A percentile compares a stretch with the other conserved stretches of the same genome.
Evolutionary conservation across 2,888 invertebrate species (phyloP).

Genomic region (Pristionchus japonicus): DNA sequence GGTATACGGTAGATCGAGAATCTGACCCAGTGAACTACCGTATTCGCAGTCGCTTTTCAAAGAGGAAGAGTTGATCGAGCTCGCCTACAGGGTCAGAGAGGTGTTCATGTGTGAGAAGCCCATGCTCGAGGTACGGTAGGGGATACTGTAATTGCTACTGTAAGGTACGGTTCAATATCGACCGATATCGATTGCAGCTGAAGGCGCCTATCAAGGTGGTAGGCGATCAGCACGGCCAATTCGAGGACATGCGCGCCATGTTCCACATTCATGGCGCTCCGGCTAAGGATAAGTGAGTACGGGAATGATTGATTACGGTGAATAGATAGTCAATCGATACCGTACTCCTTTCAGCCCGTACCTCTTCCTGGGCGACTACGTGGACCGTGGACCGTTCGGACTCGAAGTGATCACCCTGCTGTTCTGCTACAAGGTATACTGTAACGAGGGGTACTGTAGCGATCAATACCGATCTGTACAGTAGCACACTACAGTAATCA

Average conservation of each 20-base stretch:
- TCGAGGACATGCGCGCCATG: constrained; percentile 76
- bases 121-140: constrained; percentile 54
- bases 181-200: constrained; percentile 78
- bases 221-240: constrained; percentile 99
- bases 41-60: constrained; percentile 56
- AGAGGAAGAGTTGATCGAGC: constrained; percentile 63
- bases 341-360: constrained; percentile 88
- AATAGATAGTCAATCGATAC: background rate
- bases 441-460: no score
- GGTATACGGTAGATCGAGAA: constrained; percentile 26
- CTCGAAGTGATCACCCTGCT: constrained; percentile 81
- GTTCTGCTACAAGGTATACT: constrained; percentile 88
- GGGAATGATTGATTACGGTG: no score
- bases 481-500: background rate
- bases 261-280: constrained; percentile 66
- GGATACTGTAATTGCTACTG: no score
- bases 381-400: constrained; percentile 92
- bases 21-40: background rate
- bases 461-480: background rate
- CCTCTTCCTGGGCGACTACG: constrained; percentile 95
- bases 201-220: constrained; percentile 97
- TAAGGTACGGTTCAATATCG: background rate
- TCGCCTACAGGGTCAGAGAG: constrained; percentile 67
- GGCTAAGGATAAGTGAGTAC: constrained; percentile 50
- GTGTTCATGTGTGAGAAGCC: constrained; percentile 61